phyloP scores from a whole-genome alignment of 2,797 vertebrate genomes.

The Rhynchonycteris naso region DNA sequence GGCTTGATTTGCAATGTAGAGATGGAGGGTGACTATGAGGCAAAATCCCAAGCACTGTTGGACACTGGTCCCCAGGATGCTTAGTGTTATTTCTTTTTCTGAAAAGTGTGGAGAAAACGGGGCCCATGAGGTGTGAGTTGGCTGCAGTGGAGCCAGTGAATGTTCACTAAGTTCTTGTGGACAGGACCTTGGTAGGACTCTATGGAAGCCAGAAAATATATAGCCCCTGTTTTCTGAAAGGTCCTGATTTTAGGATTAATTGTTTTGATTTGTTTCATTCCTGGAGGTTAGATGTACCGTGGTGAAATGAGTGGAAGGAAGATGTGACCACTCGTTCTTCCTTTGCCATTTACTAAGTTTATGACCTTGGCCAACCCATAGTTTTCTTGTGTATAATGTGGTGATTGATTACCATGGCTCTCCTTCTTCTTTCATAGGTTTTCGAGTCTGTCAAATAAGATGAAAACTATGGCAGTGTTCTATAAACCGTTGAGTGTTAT shows the following conservation, averaged over 20 bases:
- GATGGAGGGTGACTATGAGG: no score
- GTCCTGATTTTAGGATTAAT: not conserved
- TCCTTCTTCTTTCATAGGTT: not conserved
- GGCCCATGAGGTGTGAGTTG: not conserved
- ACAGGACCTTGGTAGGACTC: not conserved
- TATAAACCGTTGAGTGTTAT: not conserved
- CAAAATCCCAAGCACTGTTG: not conserved
- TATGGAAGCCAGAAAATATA: not conserved
- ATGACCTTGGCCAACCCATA: not conserved
- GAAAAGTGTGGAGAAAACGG: not conserved
- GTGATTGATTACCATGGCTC: not conserved
- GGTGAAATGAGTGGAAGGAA: not conserved
- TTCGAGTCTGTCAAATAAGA: not conserved
- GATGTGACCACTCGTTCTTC: not conserved
- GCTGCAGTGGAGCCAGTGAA: not conserved
- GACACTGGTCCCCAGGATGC: not conserved
- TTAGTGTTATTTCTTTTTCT: conserved; percentile 13
- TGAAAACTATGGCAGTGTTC: not conserved
- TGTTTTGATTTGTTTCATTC: not conserved
- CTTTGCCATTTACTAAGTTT: not conserved
- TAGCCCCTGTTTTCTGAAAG: not conserved
- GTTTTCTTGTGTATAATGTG: not conserved
- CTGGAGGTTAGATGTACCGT: not conserved
- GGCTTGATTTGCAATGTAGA: not conserved
- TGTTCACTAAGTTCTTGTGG: not conserved